Percentiles rank a stretch among this genome's conserved stretches.
phyloP scores from a whole-genome alignment of 2,888 invertebrate species.

The Chymomyza caudatula region DNA sequence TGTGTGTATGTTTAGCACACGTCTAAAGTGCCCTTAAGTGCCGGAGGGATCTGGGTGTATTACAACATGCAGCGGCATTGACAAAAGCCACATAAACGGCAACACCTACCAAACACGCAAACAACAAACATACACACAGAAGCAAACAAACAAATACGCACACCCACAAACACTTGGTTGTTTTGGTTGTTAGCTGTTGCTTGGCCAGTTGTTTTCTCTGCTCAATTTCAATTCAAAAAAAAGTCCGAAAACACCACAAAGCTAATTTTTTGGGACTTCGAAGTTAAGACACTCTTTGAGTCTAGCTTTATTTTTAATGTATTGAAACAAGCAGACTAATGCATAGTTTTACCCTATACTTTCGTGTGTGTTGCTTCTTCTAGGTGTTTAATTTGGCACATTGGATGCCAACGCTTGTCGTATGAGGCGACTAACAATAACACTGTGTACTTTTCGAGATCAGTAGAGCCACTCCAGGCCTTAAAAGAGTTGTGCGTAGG shows the following conservation, averaged over 20 bases:
- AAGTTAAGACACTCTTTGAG: background rate
- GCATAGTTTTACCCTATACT: no score
- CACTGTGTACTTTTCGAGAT: no score
- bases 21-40: constrained; percentile 72
- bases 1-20: constrained; percentile 39
- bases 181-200: background rate
- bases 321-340: background rate
- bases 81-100: constrained; percentile 68
- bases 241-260: background rate
- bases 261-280: background rate
- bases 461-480: no score
- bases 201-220: background rate
- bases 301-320: no score
- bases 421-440: no score
- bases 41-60: constrained; percentile 49
- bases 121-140: constrained; percentile 37
- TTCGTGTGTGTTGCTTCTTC: no score
- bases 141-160: background rate
- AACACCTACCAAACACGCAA: constrained; percentile 71
- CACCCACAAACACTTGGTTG: background rate
- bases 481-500: no score
- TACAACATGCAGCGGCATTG: constrained; percentile 48
- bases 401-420: no score
- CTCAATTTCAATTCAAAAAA: background rate
- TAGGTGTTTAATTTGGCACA: no score